These are phyloP conservation scores for Ptilorrhoa leucosticta DNA, from an alignment of 2,113 vertebrate species.

Conservation along the genomic window DNA sequence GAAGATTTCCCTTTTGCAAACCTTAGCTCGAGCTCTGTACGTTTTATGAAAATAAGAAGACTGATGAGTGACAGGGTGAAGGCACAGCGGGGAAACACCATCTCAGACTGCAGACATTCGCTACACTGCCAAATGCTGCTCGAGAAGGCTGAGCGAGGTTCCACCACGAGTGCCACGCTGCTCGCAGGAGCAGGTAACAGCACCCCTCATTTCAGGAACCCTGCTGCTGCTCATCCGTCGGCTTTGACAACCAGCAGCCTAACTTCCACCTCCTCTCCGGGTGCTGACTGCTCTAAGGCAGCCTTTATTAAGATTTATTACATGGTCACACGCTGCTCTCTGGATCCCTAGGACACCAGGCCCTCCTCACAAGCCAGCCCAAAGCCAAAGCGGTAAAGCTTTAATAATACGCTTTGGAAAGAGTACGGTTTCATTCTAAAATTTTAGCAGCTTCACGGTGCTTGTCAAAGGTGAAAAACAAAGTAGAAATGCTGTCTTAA, in stretches of 20 bases:
- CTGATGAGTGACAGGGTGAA: background rate
- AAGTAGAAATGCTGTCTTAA: background rate
- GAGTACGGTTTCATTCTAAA: background rate
- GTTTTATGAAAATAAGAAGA: background rate
- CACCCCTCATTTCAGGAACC: accelerated
- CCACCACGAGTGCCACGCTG: background rate
- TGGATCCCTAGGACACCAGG: background rate
- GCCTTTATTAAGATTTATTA: background rate
- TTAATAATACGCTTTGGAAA: background rate
- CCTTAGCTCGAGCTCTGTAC: background rate
- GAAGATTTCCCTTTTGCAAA: background rate
- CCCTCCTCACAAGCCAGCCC: background rate
- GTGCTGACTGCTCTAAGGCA: background rate
- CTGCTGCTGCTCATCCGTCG: background rate
- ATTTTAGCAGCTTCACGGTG: background rate
- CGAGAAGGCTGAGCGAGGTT: background rate
- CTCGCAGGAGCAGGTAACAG: background rate
- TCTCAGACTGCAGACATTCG: background rate
- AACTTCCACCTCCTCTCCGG: background rate
- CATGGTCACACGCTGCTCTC: background rate
- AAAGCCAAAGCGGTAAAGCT: background rate
- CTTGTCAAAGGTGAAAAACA: background rate
- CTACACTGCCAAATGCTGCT: background rate
- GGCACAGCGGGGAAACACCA: background rate
- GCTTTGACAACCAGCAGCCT: background rate